A percentile compares a stretch with the other conserved stretches of the same genome.
Evolutionary conservation across 1,140 invertebrate species (phyloP).

Genomic region (Drosophila tropicalis): DNA sequence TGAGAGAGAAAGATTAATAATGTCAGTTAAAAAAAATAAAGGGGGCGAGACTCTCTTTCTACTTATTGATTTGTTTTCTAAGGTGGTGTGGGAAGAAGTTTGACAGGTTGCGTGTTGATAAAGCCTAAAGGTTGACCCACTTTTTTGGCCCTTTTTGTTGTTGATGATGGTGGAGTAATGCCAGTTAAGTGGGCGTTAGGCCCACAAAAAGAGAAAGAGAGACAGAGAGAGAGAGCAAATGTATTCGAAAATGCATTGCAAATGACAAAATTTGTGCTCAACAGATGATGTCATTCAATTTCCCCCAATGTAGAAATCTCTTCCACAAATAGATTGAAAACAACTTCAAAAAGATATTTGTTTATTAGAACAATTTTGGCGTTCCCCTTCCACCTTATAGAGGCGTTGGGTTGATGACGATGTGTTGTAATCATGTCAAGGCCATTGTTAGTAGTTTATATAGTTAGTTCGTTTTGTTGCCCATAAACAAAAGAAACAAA

Average conservation of each 20-base stretch:
- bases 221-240: constrained; percentile 2
- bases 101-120: constrained; percentile 60
- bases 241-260: constrained; percentile 28
- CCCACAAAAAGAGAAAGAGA: constrained; percentile 15
- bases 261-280: constrained; percentile 10
- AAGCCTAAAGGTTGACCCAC: constrained; percentile 50
- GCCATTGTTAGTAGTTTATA: constrained; percentile 46
- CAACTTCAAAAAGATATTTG: constrained; percentile 12
- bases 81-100: not conserved
- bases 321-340: not conserved
- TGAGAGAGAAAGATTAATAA: constrained; percentile 7
- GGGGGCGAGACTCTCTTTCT: no score
- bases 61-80: constrained; percentile 35
- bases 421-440: constrained; percentile 75
- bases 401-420: constrained; percentile 16
- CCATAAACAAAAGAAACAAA: constrained; percentile 37
- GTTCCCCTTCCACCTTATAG: no score
- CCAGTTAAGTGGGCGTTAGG: constrained; percentile 27
- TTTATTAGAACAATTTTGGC: constrained; percentile 41
- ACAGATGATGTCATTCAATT: constrained; percentile 59
- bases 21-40: not conserved
- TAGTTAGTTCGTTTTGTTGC: constrained; percentile 37
- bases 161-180: constrained; percentile 3
- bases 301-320: not conserved
- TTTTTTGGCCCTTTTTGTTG: constrained; percentile 30